Conservation (phyloP, 2,113 vertebrate species). For the Gnathonemus longibarbis region DNA sequence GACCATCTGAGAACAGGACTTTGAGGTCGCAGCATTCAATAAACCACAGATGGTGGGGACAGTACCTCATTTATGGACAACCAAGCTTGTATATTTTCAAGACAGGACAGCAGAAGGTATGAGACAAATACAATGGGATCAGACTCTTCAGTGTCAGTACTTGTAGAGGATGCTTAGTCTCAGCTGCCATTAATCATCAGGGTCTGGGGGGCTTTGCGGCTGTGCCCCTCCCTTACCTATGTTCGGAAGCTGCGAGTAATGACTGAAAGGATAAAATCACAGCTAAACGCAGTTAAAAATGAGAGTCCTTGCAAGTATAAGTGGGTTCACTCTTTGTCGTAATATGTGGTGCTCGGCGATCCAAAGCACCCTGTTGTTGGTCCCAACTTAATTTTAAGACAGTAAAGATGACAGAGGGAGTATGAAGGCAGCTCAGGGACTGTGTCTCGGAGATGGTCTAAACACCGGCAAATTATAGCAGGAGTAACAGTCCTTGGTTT, state of each 20-base stretch:
- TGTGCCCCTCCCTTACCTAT: background rate
- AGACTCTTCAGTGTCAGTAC: background rate
- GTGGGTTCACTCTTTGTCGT: background rate
- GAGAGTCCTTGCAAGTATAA: background rate
- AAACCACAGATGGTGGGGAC: background rate
- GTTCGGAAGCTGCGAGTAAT: background rate
- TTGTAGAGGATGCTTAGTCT: background rate
- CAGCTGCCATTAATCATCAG: background rate
- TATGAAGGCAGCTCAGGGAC: background rate
- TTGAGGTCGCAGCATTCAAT: background rate
- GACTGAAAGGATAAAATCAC: background rate
- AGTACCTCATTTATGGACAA: background rate
- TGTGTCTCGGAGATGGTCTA: background rate
- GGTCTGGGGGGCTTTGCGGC: background rate
- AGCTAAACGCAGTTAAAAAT: background rate
- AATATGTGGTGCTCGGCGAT: background rate
- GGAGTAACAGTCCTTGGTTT: background rate
- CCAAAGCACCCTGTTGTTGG: background rate
- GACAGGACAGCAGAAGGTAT: background rate
- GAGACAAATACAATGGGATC: background rate
- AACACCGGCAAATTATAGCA: background rate
- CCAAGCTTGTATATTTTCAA: background rate
- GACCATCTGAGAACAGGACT: background rate
- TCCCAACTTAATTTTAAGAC: background rate
- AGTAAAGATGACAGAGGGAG: background rate